These are phyloP conservation scores for Pogonus chalceus DNA, from an alignment of 1,140 invertebrate genomes.

Conservation along the genomic window DNA sequence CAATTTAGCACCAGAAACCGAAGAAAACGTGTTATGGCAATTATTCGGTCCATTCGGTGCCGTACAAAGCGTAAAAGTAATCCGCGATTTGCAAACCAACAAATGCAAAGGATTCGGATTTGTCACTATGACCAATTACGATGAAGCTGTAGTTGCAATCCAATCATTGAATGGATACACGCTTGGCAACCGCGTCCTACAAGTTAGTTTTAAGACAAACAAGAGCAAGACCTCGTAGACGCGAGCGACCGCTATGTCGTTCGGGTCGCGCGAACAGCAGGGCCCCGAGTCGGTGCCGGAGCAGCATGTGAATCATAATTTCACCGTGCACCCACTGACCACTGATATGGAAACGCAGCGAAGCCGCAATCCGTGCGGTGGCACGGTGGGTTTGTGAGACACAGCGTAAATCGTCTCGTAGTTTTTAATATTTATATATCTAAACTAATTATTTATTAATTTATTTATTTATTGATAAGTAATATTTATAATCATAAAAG, in stretches of 20 bases:
- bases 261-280: not conserved
- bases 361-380: too few relatives aligned
- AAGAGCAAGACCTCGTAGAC: conserved; percentile 80
- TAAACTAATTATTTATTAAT: too few relatives aligned
- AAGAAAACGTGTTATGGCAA: conserved; percentile 98
- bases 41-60: conserved; percentile 98
- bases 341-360: too few relatives aligned
- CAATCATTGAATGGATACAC: conserved; percentile 97
- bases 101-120: conserved; percentile 99
- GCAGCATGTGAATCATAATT: too few relatives aligned
- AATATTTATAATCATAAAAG: too few relatives aligned
- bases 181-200: conserved; percentile 91
- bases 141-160: conserved; percentile 95
- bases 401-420: too few relatives aligned
- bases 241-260: conserved; percentile 16
- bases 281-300: not conserved
- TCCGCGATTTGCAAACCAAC: conserved; percentile 93
- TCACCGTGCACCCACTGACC: too few relatives aligned
- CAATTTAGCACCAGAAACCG: conserved; percentile 95
- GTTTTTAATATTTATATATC: too few relatives aligned
- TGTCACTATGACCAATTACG: conserved; percentile 99
- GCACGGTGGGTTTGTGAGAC: too few relatives aligned
- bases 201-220: conserved; percentile 97
- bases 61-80: conserved; percentile 96
- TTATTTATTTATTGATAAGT: too few relatives aligned